A percentile compares a stretch with the other conserved stretches of the same genome.
Evolutionary conservation across 2,888 invertebrate species (phyloP).

Genomic region (Nasonovia ribisnigri): DNA sequence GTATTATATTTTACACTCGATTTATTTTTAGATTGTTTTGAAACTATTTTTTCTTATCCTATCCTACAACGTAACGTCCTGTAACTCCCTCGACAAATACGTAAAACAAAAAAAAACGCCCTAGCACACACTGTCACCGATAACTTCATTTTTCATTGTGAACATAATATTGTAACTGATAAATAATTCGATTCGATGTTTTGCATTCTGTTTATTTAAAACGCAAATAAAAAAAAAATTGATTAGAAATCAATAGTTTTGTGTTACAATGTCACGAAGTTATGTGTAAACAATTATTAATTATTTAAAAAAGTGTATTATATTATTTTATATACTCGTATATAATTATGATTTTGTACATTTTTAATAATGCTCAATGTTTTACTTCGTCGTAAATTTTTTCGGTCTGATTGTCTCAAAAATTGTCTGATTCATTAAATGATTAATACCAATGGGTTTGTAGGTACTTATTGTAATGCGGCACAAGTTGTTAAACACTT

Average conservation of each 20-base stretch:
- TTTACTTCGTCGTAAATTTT: background rate
- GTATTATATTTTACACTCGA: background rate
- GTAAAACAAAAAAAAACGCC: conserved; percentile 48
- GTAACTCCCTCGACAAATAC: conserved; percentile 24
- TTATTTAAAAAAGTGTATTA: background rate
- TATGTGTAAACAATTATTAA: background rate
- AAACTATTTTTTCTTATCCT: conserved; percentile 25
- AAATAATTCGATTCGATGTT: background rate
- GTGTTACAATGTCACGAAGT: background rate
- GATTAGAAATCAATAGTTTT: background rate
- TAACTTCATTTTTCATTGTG: background rate
- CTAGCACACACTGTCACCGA: conserved; percentile 47
- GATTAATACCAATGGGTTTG: background rate
- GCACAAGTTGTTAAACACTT: background rate
- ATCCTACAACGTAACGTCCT: background rate
- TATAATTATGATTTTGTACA: background rate
- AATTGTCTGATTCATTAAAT: background rate
- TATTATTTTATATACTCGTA: background rate
- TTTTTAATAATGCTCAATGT: background rate
- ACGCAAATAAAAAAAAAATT: background rate
- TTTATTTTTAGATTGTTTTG: background rate
- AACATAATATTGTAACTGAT: background rate
- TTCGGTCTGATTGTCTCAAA: background rate
- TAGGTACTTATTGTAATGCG: background rate
- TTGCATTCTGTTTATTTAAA: conserved; percentile 20